phyloP scores from a whole-genome alignment of 2,113 vertebrate species.

The Nesogale talazaci region DNA sequence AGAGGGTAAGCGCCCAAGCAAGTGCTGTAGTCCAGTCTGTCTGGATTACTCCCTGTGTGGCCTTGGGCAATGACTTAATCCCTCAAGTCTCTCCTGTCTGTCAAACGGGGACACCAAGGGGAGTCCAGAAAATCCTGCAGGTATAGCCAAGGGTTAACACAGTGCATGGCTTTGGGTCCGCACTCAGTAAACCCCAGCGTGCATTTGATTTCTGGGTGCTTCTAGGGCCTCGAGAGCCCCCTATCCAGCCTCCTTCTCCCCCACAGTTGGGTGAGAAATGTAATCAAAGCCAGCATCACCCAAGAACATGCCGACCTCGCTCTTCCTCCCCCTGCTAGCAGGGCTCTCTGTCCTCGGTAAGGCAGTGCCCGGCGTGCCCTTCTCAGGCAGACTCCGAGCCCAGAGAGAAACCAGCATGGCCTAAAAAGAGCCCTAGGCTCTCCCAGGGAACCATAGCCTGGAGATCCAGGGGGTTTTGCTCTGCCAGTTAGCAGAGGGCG shows the following conservation, averaged over 20 bases:
- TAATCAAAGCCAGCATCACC: background rate
- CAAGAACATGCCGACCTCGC: too few relatives aligned
- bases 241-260: background rate
- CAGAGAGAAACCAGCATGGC: background rate
- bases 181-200: background rate
- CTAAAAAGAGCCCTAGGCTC: background rate
- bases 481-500: background rate
- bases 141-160: background rate
- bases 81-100: constrained; percentile 5
- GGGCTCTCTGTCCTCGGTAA: background rate
- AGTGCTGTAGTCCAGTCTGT: background rate
- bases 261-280: background rate
- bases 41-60: background rate
- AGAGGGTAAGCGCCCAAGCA: background rate
- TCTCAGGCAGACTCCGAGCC: background rate
- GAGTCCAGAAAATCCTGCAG: too few relatives aligned
- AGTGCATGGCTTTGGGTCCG: background rate
- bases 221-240: background rate
- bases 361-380: background rate
- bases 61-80: background rate
- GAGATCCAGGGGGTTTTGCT: background rate
- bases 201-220: background rate
- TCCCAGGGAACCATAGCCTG: background rate
- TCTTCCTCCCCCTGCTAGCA: background rate
- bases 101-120: background rate